Conservation (phyloP, 2,113 vertebrate species). For the Gavia stellata region DNA sequence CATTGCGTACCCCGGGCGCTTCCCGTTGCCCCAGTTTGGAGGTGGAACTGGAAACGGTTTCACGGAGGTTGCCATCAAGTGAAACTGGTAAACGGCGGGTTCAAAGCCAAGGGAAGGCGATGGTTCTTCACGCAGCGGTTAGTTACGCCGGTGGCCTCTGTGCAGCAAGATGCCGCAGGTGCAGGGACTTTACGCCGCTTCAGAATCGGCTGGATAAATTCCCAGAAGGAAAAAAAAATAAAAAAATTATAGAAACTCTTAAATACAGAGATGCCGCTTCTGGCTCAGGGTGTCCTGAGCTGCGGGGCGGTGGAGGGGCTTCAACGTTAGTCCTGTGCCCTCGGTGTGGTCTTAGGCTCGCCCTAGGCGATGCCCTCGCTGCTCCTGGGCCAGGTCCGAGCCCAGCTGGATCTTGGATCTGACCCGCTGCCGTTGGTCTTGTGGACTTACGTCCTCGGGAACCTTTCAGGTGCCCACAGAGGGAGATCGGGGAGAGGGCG, state of each 20-base stretch:
- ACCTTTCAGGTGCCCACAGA: not conserved
- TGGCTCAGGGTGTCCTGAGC: not conserved
- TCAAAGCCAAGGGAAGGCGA: not conserved
- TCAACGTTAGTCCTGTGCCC: fast-evolving
- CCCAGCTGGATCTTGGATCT: not conserved
- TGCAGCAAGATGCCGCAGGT: not conserved
- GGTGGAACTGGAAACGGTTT: not conserved
- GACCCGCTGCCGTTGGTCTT: too few species aligned
- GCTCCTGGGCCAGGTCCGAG: not conserved
- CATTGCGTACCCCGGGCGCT: fast-evolving
- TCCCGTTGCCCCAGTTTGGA: not conserved
- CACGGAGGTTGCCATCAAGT: too few species aligned
- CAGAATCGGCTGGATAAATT: too few species aligned
- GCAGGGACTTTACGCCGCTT: not conserved
- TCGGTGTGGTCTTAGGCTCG: fast-evolving
- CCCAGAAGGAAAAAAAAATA: not conserved
- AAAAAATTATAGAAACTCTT: not conserved
- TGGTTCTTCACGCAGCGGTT: not conserved
- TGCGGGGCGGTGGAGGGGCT: not conserved
- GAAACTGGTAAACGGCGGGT: too few species aligned
- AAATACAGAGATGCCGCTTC: not conserved
- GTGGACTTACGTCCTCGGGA: not conserved
- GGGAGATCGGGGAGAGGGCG: not conserved
- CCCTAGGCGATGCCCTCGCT: not conserved
- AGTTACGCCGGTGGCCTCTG: fast-evolving